phyloP scores from a whole-genome alignment of 2,888 invertebrate species.

The Prosopocoilus inquinatus region DNA sequence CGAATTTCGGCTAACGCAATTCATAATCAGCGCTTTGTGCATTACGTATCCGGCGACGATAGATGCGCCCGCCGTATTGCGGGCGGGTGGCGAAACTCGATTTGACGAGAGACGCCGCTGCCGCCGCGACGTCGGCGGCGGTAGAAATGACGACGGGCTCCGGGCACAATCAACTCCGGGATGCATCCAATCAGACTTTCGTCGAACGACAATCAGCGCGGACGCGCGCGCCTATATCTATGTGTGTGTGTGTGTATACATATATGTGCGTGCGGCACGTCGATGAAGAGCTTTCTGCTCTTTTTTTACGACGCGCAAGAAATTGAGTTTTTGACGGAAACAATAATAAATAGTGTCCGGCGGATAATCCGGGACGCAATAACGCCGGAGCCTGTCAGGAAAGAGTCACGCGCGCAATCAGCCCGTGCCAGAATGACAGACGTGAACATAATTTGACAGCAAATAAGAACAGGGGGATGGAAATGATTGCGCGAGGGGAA shows the following conservation, averaged over 20 bases:
- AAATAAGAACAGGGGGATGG: slow-evolving; percentile 48
- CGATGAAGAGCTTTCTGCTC: slow-evolving; percentile 8
- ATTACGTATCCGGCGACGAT: slow-evolving; percentile 24
- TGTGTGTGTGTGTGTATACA: not conserved
- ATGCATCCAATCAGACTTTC: slow-evolving; percentile 36
- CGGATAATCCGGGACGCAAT: slow-evolving; percentile 16
- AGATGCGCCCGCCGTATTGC: slow-evolving; percentile 13
- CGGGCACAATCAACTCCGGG: slow-evolving; percentile 34
- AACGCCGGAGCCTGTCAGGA: slow-evolving; percentile 32
- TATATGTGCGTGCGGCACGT: not conserved
- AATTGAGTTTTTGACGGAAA: slow-evolving; percentile 30
- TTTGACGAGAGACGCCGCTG: slow-evolving; percentile 28
- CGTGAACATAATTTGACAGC: slow-evolving; percentile 52
- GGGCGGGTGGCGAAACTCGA: slow-evolving; percentile 27
- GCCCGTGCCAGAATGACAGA: slow-evolving; percentile 49
- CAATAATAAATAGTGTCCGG: not conserved
- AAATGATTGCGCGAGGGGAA: slow-evolving; percentile 44
- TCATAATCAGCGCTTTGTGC: slow-evolving; percentile 30
- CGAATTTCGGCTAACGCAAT: slow-evolving; percentile 19
- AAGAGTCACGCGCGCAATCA: slow-evolving; percentile 46
- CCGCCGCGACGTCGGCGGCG: slow-evolving; percentile 16
- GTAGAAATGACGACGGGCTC: slow-evolving; percentile 28
- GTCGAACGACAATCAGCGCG: slow-evolving; percentile 28
- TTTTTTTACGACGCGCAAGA: slow-evolving; percentile 30
- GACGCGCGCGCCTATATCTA: not conserved